These are phyloP conservation scores for Cassiopea andromeda DNA, from an alignment of 30 jellyfish, hydroid and myxozoan species.

Conservation along the genomic window DNA sequence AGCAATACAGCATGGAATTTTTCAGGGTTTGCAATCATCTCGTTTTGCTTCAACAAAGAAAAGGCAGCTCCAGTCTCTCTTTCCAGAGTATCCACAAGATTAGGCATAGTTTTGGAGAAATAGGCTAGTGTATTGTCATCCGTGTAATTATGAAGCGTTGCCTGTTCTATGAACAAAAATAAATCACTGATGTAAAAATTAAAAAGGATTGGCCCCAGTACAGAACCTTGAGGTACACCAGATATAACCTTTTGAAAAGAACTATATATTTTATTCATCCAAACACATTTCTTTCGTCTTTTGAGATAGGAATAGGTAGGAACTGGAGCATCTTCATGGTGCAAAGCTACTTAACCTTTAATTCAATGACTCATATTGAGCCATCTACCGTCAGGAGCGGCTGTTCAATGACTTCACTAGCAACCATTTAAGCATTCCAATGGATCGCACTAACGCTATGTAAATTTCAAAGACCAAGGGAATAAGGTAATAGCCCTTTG, in stretches of 20 bases:
- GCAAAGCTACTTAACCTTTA: too few relatives aligned
- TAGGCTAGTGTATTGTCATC: slow-evolving; percentile 33
- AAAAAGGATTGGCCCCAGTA: slow-evolving; percentile 30
- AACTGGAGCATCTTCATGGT: too few relatives aligned
- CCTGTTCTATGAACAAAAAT: not conserved
- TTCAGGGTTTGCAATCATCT: slow-evolving; percentile 45
- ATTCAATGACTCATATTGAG: too few relatives aligned
- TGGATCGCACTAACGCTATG: too few relatives aligned
- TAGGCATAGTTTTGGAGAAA: slow-evolving; percentile 26
- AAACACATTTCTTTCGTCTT: too few relatives aligned
- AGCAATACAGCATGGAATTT: slow-evolving; percentile 14
- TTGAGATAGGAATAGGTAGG: too few relatives aligned
- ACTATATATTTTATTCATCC: not conserved
- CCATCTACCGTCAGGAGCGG: too few relatives aligned
- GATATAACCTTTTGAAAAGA: not conserved
- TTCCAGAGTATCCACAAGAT: slow-evolving; percentile 29
- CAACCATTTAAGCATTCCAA: too few relatives aligned
- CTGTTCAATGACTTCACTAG: too few relatives aligned
- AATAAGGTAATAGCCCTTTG: too few relatives aligned
- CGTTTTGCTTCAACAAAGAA: slow-evolving; percentile 30
- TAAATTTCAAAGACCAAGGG: too few relatives aligned
- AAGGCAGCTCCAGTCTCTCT: slow-evolving; percentile 21
- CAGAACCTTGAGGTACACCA: slow-evolving; percentile 41
- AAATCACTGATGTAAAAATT: slow-evolving; percentile 13
- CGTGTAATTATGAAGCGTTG: slow-evolving; percentile 4